These are phyloP conservation scores for Acomys russatus DNA, from an alignment of 2,797 vertebrate species.

Conservation along the genomic window DNA sequence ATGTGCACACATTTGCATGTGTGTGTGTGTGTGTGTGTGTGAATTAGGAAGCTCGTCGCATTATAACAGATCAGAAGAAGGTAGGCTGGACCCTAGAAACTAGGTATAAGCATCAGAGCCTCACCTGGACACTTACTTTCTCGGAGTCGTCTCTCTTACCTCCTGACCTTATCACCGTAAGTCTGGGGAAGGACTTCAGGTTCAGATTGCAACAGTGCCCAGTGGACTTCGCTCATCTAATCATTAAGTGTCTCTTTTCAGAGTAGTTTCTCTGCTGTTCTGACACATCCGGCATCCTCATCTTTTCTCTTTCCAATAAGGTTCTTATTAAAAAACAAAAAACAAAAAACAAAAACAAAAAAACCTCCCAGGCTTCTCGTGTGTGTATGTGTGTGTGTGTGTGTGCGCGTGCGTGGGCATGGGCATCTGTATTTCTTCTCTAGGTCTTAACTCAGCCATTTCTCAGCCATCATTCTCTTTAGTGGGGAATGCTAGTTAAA, in stretches of 20 bases:
- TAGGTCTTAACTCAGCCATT: neutral
- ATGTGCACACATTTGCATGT: too few relatives aligned
- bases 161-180: neutral
- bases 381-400: too few relatives aligned
- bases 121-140: neutral
- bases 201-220: too few relatives aligned
- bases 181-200: neutral
- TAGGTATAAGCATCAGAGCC: neutral
- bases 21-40: neutral
- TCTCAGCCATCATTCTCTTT: neutral
- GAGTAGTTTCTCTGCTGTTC: neutral
- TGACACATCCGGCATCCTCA: neutral
- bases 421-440: neutral
- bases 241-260: neutral
- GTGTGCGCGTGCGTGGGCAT: too few relatives aligned
- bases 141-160: too few relatives aligned
- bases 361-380: neutral
- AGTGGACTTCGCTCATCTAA: neutral
- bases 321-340: slow-evolving; percentile 1
- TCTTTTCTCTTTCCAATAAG: neutral
- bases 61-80: neutral
- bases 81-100: neutral
- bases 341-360: neutral
- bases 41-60: neutral
- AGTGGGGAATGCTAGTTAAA: neutral